Conservation (phyloP, 53 echinoderm and acorn worm species). For the Henricia sp. region DNA sequence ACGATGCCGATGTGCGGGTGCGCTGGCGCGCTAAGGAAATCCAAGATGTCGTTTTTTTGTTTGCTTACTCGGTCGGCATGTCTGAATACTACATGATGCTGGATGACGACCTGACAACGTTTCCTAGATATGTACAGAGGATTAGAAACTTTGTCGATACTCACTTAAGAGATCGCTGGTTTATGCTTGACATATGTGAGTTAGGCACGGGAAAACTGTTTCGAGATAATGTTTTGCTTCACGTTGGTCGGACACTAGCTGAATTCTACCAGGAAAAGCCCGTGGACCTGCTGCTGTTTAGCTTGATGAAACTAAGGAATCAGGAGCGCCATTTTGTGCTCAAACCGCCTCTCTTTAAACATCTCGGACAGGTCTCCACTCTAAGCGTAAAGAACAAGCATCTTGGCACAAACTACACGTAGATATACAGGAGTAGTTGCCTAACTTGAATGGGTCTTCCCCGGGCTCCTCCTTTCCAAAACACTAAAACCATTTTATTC, state of each 20-base stretch:
- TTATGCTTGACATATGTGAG: constrained; percentile 70
- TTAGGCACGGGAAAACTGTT: constrained; percentile 85
- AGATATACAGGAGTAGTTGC: no score
- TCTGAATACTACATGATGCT: constrained; percentile 90
- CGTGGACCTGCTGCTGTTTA: constrained; percentile 73
- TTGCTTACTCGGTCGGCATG: constrained; percentile 76
- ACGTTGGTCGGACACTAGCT: constrained; percentile 69
- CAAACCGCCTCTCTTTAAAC: constrained; percentile 82
- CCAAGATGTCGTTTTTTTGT: constrained; percentile 87
- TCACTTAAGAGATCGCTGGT: constrained; percentile 63
- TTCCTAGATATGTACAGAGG: constrained; percentile 73
- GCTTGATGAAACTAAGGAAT: constrained; percentile 58
- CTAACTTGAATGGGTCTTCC: no score
- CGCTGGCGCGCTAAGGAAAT: constrained; percentile 91
- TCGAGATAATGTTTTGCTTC: constrained; percentile 62
- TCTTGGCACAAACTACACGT: no score
- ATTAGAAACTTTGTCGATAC: constrained; percentile 71
- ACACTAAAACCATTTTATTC: no score
- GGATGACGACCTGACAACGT: constrained; percentile 90
- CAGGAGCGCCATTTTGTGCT: constrained; percentile 72
- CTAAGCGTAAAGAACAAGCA: constrained; percentile 23
- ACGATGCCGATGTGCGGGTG: constrained; percentile 77
- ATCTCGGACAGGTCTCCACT: constrained; percentile 79
- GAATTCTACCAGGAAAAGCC: constrained; percentile 90
- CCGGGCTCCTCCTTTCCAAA: no score